These are phyloP conservation scores for Trachelus troglodyta DNA, from an alignment of 2,888 invertebrate genomes.

Conservation along the genomic window DNA sequence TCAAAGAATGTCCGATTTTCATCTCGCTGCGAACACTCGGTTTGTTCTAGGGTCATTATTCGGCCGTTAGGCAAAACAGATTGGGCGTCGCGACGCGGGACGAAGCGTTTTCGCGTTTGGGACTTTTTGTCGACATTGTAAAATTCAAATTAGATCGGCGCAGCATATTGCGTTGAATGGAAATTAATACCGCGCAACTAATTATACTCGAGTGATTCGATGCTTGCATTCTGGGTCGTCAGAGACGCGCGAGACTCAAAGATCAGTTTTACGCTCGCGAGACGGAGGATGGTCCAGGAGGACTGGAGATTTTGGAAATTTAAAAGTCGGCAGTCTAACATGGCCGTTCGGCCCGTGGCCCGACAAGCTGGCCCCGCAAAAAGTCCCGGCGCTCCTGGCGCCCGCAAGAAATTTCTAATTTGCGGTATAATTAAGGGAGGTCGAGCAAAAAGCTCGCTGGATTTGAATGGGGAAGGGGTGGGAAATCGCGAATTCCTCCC, in stretches of 20 bases:
- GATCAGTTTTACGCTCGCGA: background rate
- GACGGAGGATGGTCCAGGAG: background rate
- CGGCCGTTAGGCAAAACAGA: slow-evolving; percentile 60
- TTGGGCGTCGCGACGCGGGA: slow-evolving; percentile 20
- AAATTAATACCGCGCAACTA: slow-evolving; percentile 63
- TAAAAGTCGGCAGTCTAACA: background rate
- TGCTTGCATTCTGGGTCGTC: slow-evolving; percentile 10
- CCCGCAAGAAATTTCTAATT: slow-evolving; percentile 63
- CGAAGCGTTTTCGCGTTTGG: slow-evolving; percentile 51
- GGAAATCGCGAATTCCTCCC: slow-evolving; percentile 57
- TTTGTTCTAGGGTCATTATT: slow-evolving; percentile 50
- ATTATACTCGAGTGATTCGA: slow-evolving; percentile 44
- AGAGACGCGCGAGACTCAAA: slow-evolving; percentile 16
- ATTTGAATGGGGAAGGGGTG: slow-evolving; percentile 4
- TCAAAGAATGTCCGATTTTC: background rate
- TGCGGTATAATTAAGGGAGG: slow-evolving; percentile 65
- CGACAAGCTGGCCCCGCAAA: slow-evolving; percentile 15
- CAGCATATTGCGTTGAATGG: slow-evolving; percentile 63
- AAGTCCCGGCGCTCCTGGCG: slow-evolving; percentile 27
- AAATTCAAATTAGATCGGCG: slow-evolving; percentile 62
- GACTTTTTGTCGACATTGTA: slow-evolving; percentile 53
- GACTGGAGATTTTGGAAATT: background rate
- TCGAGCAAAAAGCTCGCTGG: slow-evolving; percentile 52
- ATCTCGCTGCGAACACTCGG: background rate
- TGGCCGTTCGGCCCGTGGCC: background rate